Base-by-base conservation (phyloP, 1,140 invertebrate species). In the Ips typographus region DNA sequence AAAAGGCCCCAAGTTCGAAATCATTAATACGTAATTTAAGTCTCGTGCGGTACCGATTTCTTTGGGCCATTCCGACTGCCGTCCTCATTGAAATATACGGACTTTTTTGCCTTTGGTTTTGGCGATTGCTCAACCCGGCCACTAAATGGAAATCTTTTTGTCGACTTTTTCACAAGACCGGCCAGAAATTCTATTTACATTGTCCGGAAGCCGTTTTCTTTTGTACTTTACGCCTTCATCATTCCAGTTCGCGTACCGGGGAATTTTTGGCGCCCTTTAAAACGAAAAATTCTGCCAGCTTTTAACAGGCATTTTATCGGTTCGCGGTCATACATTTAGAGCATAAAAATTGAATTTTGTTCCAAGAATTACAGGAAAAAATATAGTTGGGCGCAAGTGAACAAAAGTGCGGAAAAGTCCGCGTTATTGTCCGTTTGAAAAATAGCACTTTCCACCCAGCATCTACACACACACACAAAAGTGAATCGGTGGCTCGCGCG, bases 401-500 rank as follows among this genome's bases (percentile, higher is more conserved):
- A 59, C 42, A 59, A 59, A 59, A 59, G 57, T 38, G 40, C 57
- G 40, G 40, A 41, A 37, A 37, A 55, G 22, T 59, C 57, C 40
- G 8, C 42, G 40, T 59, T 40, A 59, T 38, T 56, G 38, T 49
- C 57, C 37, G 56, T 58, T 58, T 61, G 59, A 63, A 63, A 63
- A 52, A 63, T 40, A 4, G 38, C 7, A 61, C 59, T 61, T 61
- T 61, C 61, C 38, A 40, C 6, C 41, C n/a, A 8, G 36, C 41
- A 39, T 39, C 38, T n/a, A 47, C 3, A 1, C 7, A 52, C 41
- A 40, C 40, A 42, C 37, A 65, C 7, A 65, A 65, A 65, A 65
- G 63, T 43, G 56, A 65, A 65, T 37, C 51, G 59, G 6, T 40
- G 44, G n/a, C 39, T 7, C 59, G 61, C 63, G 60, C 52, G 68